Conservation (phyloP, 2,797 vertebrate genomes). For the Pangasius krempfi region DNA sequence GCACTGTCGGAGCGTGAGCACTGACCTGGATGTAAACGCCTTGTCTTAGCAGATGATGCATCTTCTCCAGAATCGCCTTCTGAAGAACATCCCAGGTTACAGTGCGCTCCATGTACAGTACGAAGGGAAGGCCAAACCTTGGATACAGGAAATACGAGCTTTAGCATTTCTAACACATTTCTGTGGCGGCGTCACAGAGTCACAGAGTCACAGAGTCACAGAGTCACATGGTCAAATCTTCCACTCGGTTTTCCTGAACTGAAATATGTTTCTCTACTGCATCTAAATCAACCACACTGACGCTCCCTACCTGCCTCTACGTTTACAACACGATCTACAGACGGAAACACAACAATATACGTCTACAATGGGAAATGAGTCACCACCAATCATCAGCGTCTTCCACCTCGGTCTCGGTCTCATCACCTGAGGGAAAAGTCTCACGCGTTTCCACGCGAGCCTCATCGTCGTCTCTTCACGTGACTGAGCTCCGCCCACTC, state of each 20-base stretch:
- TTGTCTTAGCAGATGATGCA: slow-evolving; percentile 92
- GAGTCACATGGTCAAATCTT: not conserved
- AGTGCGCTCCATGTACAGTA: slow-evolving; percentile 92
- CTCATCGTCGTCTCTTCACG: not conserved
- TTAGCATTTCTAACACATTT: slow-evolving; percentile 5
- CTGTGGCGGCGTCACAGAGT: not conserved
- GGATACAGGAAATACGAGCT: not conserved
- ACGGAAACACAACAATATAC: not conserved
- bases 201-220: not conserved
- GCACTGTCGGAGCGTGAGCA: too few species aligned
- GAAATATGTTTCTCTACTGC: too few species aligned
- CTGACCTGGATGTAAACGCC: slow-evolving; percentile 92
- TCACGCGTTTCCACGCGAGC: not conserved
- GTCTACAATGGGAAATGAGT: not conserved
- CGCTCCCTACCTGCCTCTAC: not conserved
- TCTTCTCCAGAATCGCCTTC: slow-evolving; percentile 97
- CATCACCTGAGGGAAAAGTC: not conserved
- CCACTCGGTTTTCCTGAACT: too few species aligned
- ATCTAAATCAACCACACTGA: not conserved
- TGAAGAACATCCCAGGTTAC: slow-evolving; percentile 95
- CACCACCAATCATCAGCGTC: not conserved
- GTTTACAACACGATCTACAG: too few species aligned
- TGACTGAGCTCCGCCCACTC: not conserved
- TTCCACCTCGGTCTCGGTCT: not conserved
- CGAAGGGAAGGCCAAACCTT: slow-evolving; percentile 96